Base-by-base conservation (phyloP, 2,113 vertebrate species). In the Choloepus hoffmanni region DNA sequence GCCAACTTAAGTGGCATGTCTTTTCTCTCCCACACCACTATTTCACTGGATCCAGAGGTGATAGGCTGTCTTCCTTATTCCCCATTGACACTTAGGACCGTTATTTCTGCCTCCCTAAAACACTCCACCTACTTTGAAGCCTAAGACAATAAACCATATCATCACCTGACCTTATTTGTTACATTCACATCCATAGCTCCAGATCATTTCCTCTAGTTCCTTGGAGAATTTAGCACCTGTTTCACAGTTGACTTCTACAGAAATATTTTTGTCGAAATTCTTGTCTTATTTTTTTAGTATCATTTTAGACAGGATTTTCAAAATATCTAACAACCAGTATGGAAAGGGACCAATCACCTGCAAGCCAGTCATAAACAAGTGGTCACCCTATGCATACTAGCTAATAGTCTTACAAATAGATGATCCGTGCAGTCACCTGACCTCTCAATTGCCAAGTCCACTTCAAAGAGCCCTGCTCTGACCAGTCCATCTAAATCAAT, bases 291-390 rank as follows among this genome's bases (percentile, higher is more conserved):
- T 36, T 33, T n/a, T 89, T 74, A 72, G 62, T n/a, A 45, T 1
- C 33, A 72, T 72, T 16, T n/a, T 4, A 7, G 19, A 65, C 8
- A 74, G 15, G 30, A 45, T 45, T 76, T 94, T 79, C 40, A 78
- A 78, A 96, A 93, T 53, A 79, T 73, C 77, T 77, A 86, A 73
- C 78, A 94, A 9, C 6, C 60, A 53, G 11, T 40, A 65, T 83
- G 13, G 24, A 65, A 8, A 43, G 33, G 60, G 15, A 30, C 19
- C 60, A 73, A 33, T 43, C 2, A 78, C 28, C 33, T 12, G 45
- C 30, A 33, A 48, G 28, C 16, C 48, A 74, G 3, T 13, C 24
- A 26, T n/a, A 89, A 86, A 65, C 24, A 7, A 30, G 50, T 24
- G 19, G n/a, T 28, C 24, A 48, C 21, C 21, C 4, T 70, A 1